Evolutionary conservation across 2,113 vertebrate genomes (phyloP).

Genomic region (Rhipidura dahli): DNA sequence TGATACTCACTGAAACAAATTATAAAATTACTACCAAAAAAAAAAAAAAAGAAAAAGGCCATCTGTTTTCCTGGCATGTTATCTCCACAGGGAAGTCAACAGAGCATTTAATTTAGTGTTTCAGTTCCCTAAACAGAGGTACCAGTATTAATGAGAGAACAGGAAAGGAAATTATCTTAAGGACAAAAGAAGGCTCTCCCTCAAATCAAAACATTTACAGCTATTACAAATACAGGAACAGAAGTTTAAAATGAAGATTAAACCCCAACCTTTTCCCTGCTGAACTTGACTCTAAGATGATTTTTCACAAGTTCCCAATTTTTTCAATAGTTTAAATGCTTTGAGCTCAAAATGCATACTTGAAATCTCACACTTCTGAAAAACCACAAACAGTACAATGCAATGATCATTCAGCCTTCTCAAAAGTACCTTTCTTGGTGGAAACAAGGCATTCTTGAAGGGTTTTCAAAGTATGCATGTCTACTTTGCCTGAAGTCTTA

Average conservation of each 20-base stretch:
- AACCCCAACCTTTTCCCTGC: background rate
- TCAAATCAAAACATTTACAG: background rate
- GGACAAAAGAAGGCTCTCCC: background rate
- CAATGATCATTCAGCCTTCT: background rate
- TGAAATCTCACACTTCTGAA: background rate
- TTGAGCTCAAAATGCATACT: background rate
- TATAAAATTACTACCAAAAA: background rate
- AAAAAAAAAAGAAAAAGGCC: background rate
- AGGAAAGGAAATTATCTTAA: background rate
- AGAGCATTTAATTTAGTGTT: slow-evolving; percentile 35
- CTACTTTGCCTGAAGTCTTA: background rate
- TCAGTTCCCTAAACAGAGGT: background rate
- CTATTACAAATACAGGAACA: background rate
- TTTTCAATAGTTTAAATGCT: background rate
- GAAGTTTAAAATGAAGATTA: background rate
- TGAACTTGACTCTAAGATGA: background rate
- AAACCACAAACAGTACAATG: background rate
- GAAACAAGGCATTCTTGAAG: background rate
- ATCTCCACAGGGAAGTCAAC: slow-evolving; percentile 13
- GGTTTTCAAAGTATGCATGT: background rate
- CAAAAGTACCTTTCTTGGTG: background rate
- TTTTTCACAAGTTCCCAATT: background rate
- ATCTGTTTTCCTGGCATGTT: slow-evolving; percentile 48
- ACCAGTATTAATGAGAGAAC: background rate
- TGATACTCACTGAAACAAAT: background rate